Evolutionary conservation across 2,113 vertebrate species (phyloP), one percentile per base, ranked within the genome.

Genomic region (Phyllostomus hastatus): DNA sequence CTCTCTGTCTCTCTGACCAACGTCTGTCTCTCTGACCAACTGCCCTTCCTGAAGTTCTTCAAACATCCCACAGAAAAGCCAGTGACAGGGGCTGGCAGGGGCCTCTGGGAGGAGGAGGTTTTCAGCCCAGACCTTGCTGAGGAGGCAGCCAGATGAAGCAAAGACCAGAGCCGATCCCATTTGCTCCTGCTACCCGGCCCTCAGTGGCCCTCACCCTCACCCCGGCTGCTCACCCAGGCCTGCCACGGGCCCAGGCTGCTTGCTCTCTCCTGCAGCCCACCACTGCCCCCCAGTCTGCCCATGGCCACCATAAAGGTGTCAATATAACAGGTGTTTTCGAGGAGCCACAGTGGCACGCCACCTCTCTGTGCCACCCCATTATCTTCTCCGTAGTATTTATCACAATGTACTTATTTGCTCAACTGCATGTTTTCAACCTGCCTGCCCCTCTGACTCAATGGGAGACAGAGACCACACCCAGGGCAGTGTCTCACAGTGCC

Each of bases 231-330:
- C 4, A 7, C 43, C 46, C 46, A 54, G 35, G 2, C 17, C 17
- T 14, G 12, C 35, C 70, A 15, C 98, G 98, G 80, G 99, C 99
- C 99, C 98, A 98, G 96, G 82, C 20, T 69, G 10, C 61, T 50
- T n/a, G n/a, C 43, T 35, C 70, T 57, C 57, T 80, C 52, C 33
- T 59, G 28, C 24, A 80, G 64, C 38, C 26, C 3, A 2, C 28
- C 52, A 1, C 1, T 31, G 2, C 0, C 2, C 28, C 14, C 20
- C 7, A 87, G 43, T 72, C n/a, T 35, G 11, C 33, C 31, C 33
- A 43, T 0, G 22, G 83, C 12, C 24, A 66, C 31, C 35, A 43
- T 20, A 79, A 0, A 80, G 54, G 52, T 75, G 50, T 76, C 33
- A 43, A 50, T 0, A 9, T 26, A 43, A 59, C 0, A 16, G 28